phyloP scores from a whole-genome alignment of 2,113 vertebrate species.

The Sapayoa aenigma region DNA sequence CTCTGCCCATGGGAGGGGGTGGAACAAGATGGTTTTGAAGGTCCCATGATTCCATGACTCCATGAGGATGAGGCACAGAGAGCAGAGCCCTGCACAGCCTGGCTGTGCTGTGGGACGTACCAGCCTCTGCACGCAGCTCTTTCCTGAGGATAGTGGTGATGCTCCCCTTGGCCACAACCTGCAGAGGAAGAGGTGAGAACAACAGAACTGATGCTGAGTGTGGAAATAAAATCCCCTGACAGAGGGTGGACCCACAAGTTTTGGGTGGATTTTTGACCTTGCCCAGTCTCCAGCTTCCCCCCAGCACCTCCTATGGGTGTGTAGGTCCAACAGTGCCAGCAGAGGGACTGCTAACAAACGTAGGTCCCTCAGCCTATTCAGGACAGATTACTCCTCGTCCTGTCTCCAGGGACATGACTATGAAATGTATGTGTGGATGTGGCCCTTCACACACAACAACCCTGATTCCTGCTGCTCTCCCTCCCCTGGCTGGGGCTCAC shows the following conservation, averaged over 20 bases:
- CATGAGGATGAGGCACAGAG: neutral
- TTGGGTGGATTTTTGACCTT: neutral
- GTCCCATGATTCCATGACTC: neutral
- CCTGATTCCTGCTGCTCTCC: neutral
- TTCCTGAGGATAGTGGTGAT: neutral
- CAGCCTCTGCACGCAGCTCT: neutral
- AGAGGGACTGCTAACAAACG: neutral
- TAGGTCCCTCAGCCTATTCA: neutral
- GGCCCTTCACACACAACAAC: rapidly evolving
- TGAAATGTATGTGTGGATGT: rapidly evolving
- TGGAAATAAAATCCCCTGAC: neutral
- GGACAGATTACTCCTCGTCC: neutral
- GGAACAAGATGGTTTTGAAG: neutral
- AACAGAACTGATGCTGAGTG: rapidly evolving
- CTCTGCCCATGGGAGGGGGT: neutral
- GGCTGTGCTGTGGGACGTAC: rapidly evolving
- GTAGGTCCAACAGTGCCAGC: neutral
- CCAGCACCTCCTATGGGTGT: neutral
- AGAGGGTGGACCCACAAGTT: neutral
- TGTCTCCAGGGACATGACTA: neutral
- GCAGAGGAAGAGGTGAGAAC: neutral
- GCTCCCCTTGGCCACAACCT: constrained; percentile 29
- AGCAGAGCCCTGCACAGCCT: neutral
- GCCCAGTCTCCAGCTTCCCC: neutral
- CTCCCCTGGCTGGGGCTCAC: neutral